Percentiles rank a stretch among this genome's conserved stretches.
These are phyloP conservation scores for Actenoides hombroni DNA, from an alignment of 2,113 vertebrate genomes.

Conservation along the genomic window DNA sequence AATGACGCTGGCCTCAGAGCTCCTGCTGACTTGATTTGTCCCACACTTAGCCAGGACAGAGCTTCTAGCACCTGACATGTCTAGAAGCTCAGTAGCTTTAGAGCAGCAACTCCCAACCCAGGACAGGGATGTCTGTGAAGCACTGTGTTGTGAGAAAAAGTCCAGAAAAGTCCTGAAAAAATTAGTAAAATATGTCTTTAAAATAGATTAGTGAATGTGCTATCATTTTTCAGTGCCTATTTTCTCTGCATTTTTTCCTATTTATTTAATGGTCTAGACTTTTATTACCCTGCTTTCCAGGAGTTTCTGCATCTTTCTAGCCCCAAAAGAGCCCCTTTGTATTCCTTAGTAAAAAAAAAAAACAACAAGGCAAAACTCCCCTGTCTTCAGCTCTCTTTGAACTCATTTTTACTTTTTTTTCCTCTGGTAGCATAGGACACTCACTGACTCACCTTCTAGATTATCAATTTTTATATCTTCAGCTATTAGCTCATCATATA, in stretches of 20 bases:
- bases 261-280: neutral
- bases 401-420: neutral
- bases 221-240: neutral
- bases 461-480: neutral
- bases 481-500: neutral
- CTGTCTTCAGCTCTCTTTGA: neutral
- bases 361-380: neutral
- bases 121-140: neutral
- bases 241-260: neutral
- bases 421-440: neutral
- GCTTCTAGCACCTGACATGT: neutral
- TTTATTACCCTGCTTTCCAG: neutral
- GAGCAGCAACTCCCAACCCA: neutral
- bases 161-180: neutral
- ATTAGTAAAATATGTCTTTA: neutral
- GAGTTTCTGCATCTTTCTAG: neutral
- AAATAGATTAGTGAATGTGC: neutral
- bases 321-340: neutral
- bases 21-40: neutral
- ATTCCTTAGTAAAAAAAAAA: neutral
- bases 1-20: neutral
- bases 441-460: neutral
- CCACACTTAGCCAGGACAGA: neutral
- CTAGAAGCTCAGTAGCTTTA: neutral
- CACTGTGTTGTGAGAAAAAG: neutral